A percentile compares a stretch with the other conserved stretches of the same genome.
Conservation (phyloP, 2,797 vertebrate species). For the Acipenser ruthenus region DNA sequence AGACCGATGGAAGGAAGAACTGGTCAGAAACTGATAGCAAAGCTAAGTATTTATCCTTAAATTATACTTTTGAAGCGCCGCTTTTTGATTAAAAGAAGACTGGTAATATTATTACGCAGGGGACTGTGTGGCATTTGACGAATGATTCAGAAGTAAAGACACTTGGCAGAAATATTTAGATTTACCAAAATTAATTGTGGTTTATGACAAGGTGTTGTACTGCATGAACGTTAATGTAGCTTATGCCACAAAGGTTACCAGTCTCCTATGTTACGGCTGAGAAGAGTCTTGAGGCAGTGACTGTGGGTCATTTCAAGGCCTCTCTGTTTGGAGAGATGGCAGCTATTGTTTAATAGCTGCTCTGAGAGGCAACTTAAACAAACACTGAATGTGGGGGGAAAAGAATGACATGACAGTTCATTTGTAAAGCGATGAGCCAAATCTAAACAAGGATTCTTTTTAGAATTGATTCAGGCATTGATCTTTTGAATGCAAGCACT, state of each 20-base stretch:
- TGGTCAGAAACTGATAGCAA: too few species aligned
- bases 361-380: neutral
- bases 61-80: too few species aligned
- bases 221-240: neutral
- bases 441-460: neutral
- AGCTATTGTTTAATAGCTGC: neutral
- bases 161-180: too few species aligned
- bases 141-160: too few species aligned
- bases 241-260: neutral
- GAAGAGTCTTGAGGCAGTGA: neutral
- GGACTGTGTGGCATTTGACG: too few species aligned
- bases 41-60: too few species aligned
- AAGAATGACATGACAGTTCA: neutral
- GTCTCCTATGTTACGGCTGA: neutral
- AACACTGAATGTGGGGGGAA: neutral
- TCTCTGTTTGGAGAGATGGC: neutral
- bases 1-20: too few species aligned
- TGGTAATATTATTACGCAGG: too few species aligned
- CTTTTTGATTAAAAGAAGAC: too few species aligned
- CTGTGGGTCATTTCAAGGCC: neutral
- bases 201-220: neutral
- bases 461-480: slow-evolving; percentile 1
- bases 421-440: neutral
- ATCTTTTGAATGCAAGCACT: neutral
- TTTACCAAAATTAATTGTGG: too few species aligned